Evolutionary conservation across 2,113 vertebrate species (phyloP).

Genomic region (Monopterus albus): DNA sequence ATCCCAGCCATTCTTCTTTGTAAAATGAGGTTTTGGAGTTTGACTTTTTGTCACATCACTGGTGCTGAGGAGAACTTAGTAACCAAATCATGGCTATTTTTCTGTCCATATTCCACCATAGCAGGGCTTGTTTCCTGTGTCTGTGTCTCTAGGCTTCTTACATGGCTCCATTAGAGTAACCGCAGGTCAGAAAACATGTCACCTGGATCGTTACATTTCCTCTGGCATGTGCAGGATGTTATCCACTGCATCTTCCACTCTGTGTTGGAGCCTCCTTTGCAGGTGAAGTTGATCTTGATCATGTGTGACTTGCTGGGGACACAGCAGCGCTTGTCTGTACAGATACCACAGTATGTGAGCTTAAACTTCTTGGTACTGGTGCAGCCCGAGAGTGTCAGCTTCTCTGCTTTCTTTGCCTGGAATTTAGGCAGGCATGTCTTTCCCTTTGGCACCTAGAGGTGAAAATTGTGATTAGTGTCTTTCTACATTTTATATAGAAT

Average conservation of each 20-base stretch:
- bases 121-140: not conserved
- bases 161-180: slow-evolving; percentile 78
- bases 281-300: slow-evolving; percentile 89
- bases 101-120: slow-evolving; percentile 11
- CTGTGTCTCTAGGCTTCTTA: not conserved
- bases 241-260: slow-evolving; percentile 98
- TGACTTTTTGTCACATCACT: not conserved
- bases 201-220: slow-evolving; percentile 85
- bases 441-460: slow-evolving; percentile 86
- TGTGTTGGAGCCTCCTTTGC: slow-evolving; percentile 84
- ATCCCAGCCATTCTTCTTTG: slow-evolving; percentile 11
- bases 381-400: slow-evolving; percentile 90
- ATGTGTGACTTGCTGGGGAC: slow-evolving; percentile 89
- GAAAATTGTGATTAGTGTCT: not conserved
- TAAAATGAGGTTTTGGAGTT: slow-evolving; percentile 10
- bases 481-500: not conserved
- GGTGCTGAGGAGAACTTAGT: not conserved
- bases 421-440: slow-evolving; percentile 91
- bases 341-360: slow-evolving; percentile 91
- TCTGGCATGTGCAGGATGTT: slow-evolving; percentile 93
- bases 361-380: slow-evolving; percentile 87
- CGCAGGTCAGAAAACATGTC: slow-evolving; percentile 92
- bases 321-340: slow-evolving; percentile 91
- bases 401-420: slow-evolving; percentile 87
- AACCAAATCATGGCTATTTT: not conserved